phyloP scores from a whole-genome alignment of 2,113 vertebrate genomes.

The Ceyx melanurus region DNA sequence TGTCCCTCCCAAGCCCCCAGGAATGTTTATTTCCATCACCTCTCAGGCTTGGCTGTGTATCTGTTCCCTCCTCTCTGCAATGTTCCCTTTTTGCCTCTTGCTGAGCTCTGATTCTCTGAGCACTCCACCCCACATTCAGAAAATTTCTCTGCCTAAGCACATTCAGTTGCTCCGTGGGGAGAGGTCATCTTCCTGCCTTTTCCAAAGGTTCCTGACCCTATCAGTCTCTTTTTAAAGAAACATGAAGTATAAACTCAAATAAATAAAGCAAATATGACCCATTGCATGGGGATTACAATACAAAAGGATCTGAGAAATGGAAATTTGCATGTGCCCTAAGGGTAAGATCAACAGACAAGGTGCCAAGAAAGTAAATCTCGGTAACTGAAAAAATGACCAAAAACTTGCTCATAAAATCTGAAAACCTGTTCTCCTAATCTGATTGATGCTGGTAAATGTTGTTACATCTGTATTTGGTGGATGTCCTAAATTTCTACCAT shows the following conservation, averaged over 20 bases:
- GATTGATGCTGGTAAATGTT: neutral
- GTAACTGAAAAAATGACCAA: neutral
- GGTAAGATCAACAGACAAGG: neutral
- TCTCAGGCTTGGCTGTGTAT: neutral
- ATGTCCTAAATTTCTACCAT: neutral
- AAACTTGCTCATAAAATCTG: neutral
- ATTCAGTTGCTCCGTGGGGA: neutral
- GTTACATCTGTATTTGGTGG: neutral
- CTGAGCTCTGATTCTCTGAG: neutral
- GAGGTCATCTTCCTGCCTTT: neutral
- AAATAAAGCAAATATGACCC: conserved; percentile 9
- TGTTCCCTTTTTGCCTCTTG: neutral
- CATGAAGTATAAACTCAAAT: neutral
- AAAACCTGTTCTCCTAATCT: neutral
- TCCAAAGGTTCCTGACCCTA: neutral
- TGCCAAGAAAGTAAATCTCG: neutral
- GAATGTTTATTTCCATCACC: neutral
- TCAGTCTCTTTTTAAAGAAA: conserved; percentile 1
- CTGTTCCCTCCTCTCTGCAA: neutral
- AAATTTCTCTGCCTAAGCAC: neutral
- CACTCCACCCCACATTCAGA: neutral
- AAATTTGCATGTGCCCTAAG: neutral
- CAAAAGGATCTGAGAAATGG: conserved; percentile 10
- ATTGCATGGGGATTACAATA: neutral
- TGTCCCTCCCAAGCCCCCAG: neutral